Evolutionary conservation across 2,888 invertebrate species (phyloP), one percentile per base, ranked within the genome.

Genomic region (Phrixothrix hirtus): DNA sequence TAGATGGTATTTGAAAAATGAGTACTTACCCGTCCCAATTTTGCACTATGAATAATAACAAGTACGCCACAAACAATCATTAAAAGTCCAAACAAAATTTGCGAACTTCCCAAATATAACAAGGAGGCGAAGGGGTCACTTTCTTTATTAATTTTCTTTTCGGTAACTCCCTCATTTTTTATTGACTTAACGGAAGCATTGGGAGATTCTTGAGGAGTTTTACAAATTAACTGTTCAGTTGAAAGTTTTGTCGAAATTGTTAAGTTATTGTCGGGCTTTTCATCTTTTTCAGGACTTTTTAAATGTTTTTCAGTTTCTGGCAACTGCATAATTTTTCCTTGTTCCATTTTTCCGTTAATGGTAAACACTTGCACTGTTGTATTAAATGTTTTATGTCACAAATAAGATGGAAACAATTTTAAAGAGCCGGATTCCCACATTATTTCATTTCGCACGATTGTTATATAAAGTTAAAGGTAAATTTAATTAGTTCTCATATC

Each of bases 11-110:
- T n/a, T n/a, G n/a, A n/a, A n/a, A n/a, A n/a, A n/a, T n/a, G n/a
- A n/a, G n/a, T n/a, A n/a, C 26, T 42, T 62, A 75, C 75, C 71
- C 73, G 67, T 27, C 70, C 67, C 42, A 80, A 67, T 27, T 76
- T 75, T 11, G 85, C 83, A 34, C 83, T 83, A 68, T 84, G 82
- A 58, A 83, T 80, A 58, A 85, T 79, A 1, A 83, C 84, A 57
- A 83, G 67, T 13, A 84, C 81, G 1, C 86, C 86, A 49, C 83
- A 83, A 2, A 82, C 81, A 57, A 83, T 80, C 74, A 86, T 76
- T 61, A 83, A 71, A 50, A 84, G 77, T 10, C 86, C 86, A 43
- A 86, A 79, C 51, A 80, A 72, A 59, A 85, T 80, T 73, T 87
- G 87, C 61, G 79, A 77, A 59, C 84, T 59, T 34, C 84, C 84